A percentile compares a stretch with the other conserved stretches of the same genome.
phyloP scores from a whole-genome alignment of 2,888 invertebrate species.

The Nysson spinosus region DNA sequence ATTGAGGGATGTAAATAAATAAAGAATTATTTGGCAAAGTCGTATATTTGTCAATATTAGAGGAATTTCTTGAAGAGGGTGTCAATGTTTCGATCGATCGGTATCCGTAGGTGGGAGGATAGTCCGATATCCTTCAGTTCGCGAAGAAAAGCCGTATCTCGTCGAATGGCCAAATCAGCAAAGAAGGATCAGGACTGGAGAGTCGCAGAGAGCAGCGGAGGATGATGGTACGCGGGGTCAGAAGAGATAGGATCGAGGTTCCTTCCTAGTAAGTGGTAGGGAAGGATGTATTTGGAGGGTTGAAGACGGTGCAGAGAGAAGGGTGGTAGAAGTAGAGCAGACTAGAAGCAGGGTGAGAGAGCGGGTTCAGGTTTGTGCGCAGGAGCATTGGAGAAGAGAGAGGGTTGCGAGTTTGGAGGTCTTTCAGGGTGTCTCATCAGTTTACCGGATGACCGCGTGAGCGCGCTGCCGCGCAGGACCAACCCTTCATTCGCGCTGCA shows the following conservation, averaged over 20 bases:
- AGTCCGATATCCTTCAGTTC: background rate
- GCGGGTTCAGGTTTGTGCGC: constrained; percentile 14
- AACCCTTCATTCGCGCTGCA: constrained; percentile 68
- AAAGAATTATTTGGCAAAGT: too few species aligned
- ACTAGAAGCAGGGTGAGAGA: constrained; percentile 11
- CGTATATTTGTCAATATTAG: too few species aligned
- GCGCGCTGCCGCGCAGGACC: constrained; percentile 72
- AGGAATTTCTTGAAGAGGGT: background rate
- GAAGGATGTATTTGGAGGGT: constrained; percentile 18
- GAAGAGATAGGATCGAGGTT: constrained; percentile 27
- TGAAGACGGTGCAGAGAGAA: background rate
- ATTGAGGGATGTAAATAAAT: too few species aligned
- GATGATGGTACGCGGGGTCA: constrained; percentile 16
- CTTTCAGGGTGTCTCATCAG: constrained; percentile 62
- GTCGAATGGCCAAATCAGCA: constrained; percentile 5
- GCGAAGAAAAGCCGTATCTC: background rate
- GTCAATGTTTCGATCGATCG: background rate
- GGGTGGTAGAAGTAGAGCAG: background rate
- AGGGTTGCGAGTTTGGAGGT: constrained; percentile 47
- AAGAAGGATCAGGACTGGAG: constrained; percentile 13
- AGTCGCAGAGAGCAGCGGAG: constrained; percentile 11
- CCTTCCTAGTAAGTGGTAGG: constrained; percentile 12
- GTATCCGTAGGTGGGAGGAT: background rate
- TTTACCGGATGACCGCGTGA: constrained; percentile 66
- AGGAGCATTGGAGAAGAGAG: constrained; percentile 26